phyloP scores from a whole-genome alignment of 2,888 invertebrate genomes.

The Cheilosia urbana region DNA sequence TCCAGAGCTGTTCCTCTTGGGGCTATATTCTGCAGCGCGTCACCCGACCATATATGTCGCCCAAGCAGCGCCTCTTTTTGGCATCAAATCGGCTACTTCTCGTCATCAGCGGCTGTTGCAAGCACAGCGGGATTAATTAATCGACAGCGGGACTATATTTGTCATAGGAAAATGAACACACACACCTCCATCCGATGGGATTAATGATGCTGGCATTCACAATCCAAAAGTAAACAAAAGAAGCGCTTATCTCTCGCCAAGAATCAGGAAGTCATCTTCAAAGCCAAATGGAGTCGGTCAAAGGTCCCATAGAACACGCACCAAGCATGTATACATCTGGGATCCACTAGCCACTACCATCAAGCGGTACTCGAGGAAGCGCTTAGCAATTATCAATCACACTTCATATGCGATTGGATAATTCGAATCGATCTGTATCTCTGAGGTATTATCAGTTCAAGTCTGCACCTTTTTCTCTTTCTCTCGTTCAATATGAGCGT shows the following conservation, averaged over 20 bases:
- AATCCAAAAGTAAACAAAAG: slow-evolving; percentile 56
- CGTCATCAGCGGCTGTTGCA: not conserved
- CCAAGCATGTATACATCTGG: slow-evolving; percentile 17
- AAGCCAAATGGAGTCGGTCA: slow-evolving; percentile 47
- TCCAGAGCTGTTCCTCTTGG: not conserved
- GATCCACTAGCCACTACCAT: slow-evolving; percentile 19
- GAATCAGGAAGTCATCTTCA: slow-evolving; percentile 64
- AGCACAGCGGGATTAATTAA: slow-evolving; percentile 45
- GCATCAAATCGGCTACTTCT: slow-evolving; percentile 6
- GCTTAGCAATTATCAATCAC: slow-evolving; percentile 68
- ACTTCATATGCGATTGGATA: slow-evolving; percentile 65
- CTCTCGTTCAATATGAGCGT: not conserved
- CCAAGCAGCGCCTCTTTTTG: not conserved
- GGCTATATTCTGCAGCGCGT: not conserved
- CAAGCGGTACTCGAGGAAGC: slow-evolving; percentile 66
- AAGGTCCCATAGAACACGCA: slow-evolving; percentile 53
- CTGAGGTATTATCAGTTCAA: slow-evolving; percentile 48
- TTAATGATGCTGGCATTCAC: slow-evolving; percentile 42
- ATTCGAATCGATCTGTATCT: slow-evolving; percentile 71
- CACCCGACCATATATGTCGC: slow-evolving; percentile 7
- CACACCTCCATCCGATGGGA: not conserved
- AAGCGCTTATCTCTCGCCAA: slow-evolving; percentile 44
- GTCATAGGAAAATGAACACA: slow-evolving; percentile 40
- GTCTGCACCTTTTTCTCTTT: slow-evolving; percentile 44
- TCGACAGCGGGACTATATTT: slow-evolving; percentile 61